These are phyloP conservation scores for Latrodectus elegans DNA, from an alignment of 2,888 invertebrate species.

Conservation along the genomic window DNA sequence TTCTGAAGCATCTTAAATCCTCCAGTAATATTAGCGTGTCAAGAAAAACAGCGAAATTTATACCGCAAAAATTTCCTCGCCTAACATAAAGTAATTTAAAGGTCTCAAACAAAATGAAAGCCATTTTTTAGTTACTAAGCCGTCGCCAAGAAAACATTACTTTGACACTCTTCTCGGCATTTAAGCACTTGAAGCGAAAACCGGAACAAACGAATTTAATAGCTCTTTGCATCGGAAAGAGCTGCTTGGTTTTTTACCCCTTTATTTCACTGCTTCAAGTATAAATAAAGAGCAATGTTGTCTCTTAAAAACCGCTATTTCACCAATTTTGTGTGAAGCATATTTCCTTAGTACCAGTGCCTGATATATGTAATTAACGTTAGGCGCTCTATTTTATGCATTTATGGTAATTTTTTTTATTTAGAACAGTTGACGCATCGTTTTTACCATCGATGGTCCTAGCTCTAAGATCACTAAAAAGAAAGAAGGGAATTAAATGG, in stretches of 20 bases:
- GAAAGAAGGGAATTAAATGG: background rate
- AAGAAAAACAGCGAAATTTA: background rate
- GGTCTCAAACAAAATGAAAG: slow-evolving; percentile 22
- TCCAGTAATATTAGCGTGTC: background rate
- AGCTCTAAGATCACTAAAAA: background rate
- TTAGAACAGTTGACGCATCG: background rate
- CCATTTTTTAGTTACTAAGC: slow-evolving; percentile 38
- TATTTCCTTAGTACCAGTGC: slow-evolving; percentile 10
- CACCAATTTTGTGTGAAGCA: slow-evolving; percentile 22
- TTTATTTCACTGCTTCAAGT: slow-evolving; percentile 2
- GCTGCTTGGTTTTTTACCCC: slow-evolving; percentile 17
- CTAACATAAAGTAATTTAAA: slow-evolving; percentile 13
- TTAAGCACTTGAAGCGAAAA: slow-evolving; percentile 30
- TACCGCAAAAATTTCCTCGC: background rate
- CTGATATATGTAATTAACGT: slow-evolving; percentile 22
- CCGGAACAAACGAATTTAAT: slow-evolving; percentile 50
- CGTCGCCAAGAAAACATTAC: slow-evolving; percentile 35
- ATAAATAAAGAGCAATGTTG: slow-evolving; percentile 31
- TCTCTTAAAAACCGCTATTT: slow-evolving; percentile 41
- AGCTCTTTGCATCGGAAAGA: slow-evolving; percentile 43
- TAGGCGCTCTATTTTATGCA: background rate
- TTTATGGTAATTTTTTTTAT: background rate
- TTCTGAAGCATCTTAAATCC: background rate
- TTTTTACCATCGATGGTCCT: background rate
- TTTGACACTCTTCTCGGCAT: slow-evolving; percentile 44